Evolutionary conservation across 35 echinoderm and acorn worm genomes (phyloP), one percentile per base, ranked within the genome.

Genomic region (Apostichopus californicus): DNA sequence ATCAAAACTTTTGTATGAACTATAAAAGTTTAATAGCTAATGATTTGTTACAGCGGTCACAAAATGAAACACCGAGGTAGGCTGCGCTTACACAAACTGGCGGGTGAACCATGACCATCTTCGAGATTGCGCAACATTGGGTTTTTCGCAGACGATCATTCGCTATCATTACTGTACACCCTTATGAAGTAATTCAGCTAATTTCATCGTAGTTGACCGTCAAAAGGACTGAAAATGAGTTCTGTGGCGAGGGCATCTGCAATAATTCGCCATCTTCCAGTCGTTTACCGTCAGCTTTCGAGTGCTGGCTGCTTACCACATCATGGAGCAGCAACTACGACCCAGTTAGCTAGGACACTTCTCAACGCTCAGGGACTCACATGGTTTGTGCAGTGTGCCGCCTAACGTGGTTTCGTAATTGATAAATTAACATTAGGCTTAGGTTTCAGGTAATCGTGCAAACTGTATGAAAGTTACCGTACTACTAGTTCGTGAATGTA

Each of bases 191-290:
- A 83, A 18, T 34, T 55, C 5, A 46, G 34, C 34, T 46, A 46
- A 46, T 83, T 46, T 18, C 11, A 55, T 15, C 52, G 5, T 13
- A 83, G 55, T 34, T 56, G 11, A 18, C 18, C 9, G 64, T 68
- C 64, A 68, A 18, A 15, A 15, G 80, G 17, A 56, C 53, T 83
- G 64, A 83, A 83, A 83, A 83, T 83, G 80, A 83, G 80, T 56
- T 83, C 80, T 83, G 80, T 83, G 53, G 80, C 80, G 28, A 46
- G 80, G 55, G 80, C 80, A 17, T 83, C 53, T 6, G n/a, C 46
- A 55, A 55, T 55, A 13, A 83, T 83, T 83, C 80, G 80, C 34
- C 80, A 83, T 83, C 55, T 83, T 3, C 80, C 80, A 17, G 80
- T 83, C 17, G 55, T 83, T 14, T 83, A 83, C 15, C 80, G 80